A percentile compares a stretch with the other conserved stretches of the same genome.
Conservation (phyloP, 1,140 invertebrate species). For the Drosophila sechellia region DNA sequence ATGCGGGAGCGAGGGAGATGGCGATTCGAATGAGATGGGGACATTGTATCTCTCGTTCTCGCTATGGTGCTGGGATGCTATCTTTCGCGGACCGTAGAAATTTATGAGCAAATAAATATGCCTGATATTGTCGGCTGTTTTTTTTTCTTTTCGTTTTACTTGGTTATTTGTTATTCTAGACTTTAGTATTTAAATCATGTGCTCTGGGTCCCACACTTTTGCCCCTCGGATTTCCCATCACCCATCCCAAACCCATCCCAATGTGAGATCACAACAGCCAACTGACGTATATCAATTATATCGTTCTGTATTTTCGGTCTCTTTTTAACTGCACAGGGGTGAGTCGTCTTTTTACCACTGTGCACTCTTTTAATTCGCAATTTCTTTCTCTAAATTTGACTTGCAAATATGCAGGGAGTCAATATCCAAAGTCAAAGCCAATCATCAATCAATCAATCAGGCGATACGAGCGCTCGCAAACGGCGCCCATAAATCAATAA, state of each 20-base stretch:
- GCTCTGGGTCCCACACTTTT: constrained; percentile 41
- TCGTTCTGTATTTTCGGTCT: constrained; percentile 34
- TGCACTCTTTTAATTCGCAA: constrained; percentile 13
- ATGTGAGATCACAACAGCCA: constrained; percentile 30
- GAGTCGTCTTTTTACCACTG: constrained; percentile 18
- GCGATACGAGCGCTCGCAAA: constrained; percentile 19
- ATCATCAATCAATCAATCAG: constrained; percentile 63
- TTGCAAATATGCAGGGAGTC: constrained; percentile 65
- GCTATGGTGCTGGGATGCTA: constrained; percentile 33
- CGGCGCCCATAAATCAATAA: constrained; percentile 70
- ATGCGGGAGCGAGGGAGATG: not conserved
- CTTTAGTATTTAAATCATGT: constrained; percentile 79
- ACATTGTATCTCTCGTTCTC: constrained; percentile 46
- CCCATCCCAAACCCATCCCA: constrained; percentile 10
- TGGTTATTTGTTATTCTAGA: constrained; percentile 62
- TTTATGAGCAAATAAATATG: constrained; percentile 71
- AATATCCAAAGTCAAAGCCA: constrained; percentile 70
- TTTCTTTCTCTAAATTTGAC: constrained; percentile 50
- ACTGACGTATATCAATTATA: constrained; percentile 79
- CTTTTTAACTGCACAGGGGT: not conserved
- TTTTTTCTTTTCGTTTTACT: constrained; percentile 40
- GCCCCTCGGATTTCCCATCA: constrained; percentile 11
- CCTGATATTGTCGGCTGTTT: constrained; percentile 39
- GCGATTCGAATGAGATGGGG: not conserved
- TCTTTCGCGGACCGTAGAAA: constrained; percentile 40